Base-by-base conservation (phyloP, 2,888 invertebrate genomes). In the Eledona agricola region DNA sequence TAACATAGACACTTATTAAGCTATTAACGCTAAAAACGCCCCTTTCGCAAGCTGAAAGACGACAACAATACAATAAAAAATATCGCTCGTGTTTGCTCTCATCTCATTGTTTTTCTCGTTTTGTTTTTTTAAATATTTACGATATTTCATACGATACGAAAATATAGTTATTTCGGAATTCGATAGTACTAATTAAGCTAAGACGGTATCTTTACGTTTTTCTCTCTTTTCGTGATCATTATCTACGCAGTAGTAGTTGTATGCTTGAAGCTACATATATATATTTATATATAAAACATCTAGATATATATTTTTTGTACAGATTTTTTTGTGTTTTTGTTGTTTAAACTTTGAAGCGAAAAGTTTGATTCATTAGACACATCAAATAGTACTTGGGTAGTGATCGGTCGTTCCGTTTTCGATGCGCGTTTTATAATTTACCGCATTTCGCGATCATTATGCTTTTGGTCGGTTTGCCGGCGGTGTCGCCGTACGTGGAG, bases 371-470 rank as follows among this genome's bases (percentile, higher is more conserved):
- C 46, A 52, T n/a, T 51, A 46, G 37, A 45, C 47, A 58, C 55
- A 56, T 51, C 56, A 43, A 58, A 45, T 40, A 56, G 53, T 47
- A 47, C 13, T 46, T 26, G 32, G 10, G 15, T 25, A 9, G 12
- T 23, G n/a, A n/a, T 38, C 15, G 28, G 5, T 35, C 7, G 20
- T 58, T 31, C 45, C 16, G 32, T 43, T 51, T 43, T 35, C 38
- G 15, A 23, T 20, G 13, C 17, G 26, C 31, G 23, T 22, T 43
- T 58, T 84, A 83, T 77, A 88, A 81, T 75, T 86, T 86, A 65
- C 89, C 89, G 77, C 89, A 90, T 76, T 83, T 85, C 51, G 85
- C 82, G 72, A 90, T 88, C 66, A 86, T 74, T 70, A 89, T 85
- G 67, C 81, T 84, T 77, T 86, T 86, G 64, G 85, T 87, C 51